phyloP scores from a whole-genome alignment of 2,888 invertebrate genomes.

The Leucania comma region DNA sequence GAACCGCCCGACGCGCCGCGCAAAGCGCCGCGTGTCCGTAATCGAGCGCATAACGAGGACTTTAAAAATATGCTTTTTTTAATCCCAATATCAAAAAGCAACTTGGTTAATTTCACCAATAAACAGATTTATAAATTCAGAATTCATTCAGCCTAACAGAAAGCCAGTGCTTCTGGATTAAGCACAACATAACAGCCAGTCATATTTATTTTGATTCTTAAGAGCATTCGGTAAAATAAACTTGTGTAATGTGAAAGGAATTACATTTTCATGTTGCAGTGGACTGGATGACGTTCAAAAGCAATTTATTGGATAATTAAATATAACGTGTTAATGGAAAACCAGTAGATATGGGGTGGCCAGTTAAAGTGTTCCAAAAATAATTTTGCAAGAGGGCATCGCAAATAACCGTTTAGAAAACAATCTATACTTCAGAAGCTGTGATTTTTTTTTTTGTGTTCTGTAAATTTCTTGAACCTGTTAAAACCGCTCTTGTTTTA shows the following conservation, averaged over 20 bases:
- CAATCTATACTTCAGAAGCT: too few relatives aligned
- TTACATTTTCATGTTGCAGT: slow-evolving; percentile 32
- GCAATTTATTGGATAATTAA: not conserved
- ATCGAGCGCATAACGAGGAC: too few relatives aligned
- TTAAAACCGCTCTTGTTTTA: too few relatives aligned
- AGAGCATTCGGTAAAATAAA: slow-evolving; percentile 13
- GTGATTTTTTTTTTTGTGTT: too few relatives aligned
- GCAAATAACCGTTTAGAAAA: too few relatives aligned
- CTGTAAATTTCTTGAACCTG: too few relatives aligned
- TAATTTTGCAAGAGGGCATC: too few relatives aligned
- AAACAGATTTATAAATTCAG: slow-evolving; percentile 38
- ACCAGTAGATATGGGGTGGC: too few relatives aligned
- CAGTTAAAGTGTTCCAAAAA: too few relatives aligned
- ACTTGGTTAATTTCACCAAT: slow-evolving; percentile 8
- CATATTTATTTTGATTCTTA: slow-evolving; percentile 30
- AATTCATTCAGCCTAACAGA: slow-evolving; percentile 26
- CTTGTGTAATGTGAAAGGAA: slow-evolving; percentile 25
- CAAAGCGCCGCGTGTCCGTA: too few relatives aligned
- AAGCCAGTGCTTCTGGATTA: slow-evolving; percentile 25
- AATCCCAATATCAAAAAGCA: not conserved
- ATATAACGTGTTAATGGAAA: too few relatives aligned
- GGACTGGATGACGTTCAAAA: not conserved
- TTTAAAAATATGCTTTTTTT: not conserved
- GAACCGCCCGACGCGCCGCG: too few relatives aligned
- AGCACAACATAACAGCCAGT: slow-evolving; percentile 14